A percentile compares a stretch with the other conserved stretches of the same genome.
These are phyloP conservation scores for Hirudo medicinalis DNA, from an alignment of 1,140 invertebrate species.

Conservation along the genomic window DNA sequence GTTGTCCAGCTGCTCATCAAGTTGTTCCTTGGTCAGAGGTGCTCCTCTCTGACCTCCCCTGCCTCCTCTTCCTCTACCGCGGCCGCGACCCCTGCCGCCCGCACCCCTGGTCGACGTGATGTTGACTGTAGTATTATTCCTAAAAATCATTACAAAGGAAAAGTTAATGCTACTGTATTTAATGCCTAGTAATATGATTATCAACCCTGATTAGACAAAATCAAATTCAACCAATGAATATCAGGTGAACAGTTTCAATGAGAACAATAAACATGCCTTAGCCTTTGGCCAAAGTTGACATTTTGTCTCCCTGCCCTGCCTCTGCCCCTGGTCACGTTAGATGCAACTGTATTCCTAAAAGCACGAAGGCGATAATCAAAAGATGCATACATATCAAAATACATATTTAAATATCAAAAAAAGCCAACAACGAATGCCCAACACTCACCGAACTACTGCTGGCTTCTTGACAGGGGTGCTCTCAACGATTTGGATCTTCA, in stretches of 20 bases:
- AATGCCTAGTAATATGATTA: no score
- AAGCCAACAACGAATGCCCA: background rate
- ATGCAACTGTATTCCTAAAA: background rate
- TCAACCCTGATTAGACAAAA: background rate
- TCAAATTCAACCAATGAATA: background rate
- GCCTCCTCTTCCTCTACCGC: background rate
- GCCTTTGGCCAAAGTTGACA: background rate
- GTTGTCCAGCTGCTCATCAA: constrained; percentile 1
- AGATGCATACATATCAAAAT: background rate
- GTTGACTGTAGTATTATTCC: no score
- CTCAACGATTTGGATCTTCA: constrained; percentile 9
- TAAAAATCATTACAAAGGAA: background rate
- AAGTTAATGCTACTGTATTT: background rate
- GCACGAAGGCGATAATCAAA: background rate
- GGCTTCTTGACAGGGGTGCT: background rate
- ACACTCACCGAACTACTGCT: background rate
- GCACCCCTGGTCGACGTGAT: background rate
- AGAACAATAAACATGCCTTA: no score
- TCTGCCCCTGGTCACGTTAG: background rate
- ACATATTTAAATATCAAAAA: background rate
- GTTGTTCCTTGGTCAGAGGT: background rate
- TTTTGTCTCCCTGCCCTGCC: background rate
- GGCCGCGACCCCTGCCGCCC: background rate
- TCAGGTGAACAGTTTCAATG: no score
- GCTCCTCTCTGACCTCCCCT: background rate